Percentiles rank a stretch among this genome's conserved stretches.
Conservation (phyloP, 1,140 invertebrate species). For the Hyphantria cunea region DNA sequence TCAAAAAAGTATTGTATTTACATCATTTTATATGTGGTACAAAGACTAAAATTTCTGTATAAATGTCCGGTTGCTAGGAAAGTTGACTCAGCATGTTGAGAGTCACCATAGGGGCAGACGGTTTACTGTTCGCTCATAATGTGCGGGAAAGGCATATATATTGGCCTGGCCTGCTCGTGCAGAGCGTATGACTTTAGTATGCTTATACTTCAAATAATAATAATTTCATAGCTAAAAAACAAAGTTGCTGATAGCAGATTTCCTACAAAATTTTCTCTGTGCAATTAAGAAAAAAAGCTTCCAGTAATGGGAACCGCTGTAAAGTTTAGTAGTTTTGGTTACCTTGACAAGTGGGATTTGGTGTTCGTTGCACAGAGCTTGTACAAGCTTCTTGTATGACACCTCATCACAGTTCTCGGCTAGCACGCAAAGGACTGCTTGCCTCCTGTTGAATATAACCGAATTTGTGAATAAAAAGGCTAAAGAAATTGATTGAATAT, state of each 20-base stretch:
- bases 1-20: not conserved
- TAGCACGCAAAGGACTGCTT: conserved; percentile 97
- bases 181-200: conserved; percentile 46
- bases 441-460: conserved; percentile 84
- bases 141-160: conserved; percentile 40
- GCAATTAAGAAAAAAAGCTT: no score
- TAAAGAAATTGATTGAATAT: no score
- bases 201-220: no score
- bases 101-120: conserved; percentile 77
- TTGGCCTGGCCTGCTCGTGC: conserved; percentile 59
- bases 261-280: no score
- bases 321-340: conserved; percentile 1
- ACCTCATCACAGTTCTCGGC: conserved; percentile 99
- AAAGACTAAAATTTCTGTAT: not conserved
- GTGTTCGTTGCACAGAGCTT: conserved; percentile 98
- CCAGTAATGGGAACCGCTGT: no score
- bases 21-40: not conserved
- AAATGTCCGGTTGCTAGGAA: conserved; percentile 73
- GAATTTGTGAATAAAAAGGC: conserved; percentile 1
- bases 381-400: conserved; percentile 98
- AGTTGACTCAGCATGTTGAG: conserved; percentile 65
- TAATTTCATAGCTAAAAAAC: no score
- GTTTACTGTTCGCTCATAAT: conserved; percentile 60
- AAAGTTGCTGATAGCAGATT: no score
- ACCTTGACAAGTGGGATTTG: conserved; percentile 96